These are phyloP conservation scores for Acanthurus lineatus DNA, from an alignment of 2,797 vertebrate genomes.

Conservation along the genomic window DNA sequence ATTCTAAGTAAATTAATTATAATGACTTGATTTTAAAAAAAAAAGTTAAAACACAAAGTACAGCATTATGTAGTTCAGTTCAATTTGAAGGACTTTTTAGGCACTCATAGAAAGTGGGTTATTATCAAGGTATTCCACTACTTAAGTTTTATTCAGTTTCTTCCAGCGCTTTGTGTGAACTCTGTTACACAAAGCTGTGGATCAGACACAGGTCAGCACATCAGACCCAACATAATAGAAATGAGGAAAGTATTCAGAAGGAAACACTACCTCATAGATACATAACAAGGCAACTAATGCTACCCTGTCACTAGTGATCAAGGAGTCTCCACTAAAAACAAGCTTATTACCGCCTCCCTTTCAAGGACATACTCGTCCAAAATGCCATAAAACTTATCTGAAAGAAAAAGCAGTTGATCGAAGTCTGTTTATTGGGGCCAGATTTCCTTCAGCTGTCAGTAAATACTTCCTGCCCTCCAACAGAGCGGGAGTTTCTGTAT, in stretches of 20 bases:
- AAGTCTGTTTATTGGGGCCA: constrained; percentile 70
- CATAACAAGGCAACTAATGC: constrained; percentile 33
- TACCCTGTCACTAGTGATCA: constrained; percentile 1
- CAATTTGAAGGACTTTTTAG: too few species aligned
- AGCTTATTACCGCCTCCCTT: constrained; percentile 10
- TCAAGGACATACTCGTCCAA: constrained; percentile 26
- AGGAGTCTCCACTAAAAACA: constrained; percentile 25
- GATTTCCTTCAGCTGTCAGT: constrained; percentile 63
- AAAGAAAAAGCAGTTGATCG: constrained; percentile 56
- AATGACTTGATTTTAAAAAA: too few species aligned
- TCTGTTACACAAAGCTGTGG: constrained; percentile 55
- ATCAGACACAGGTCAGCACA: constrained; percentile 64
- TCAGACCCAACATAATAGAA: constrained; percentile 53
- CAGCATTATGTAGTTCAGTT: too few species aligned
- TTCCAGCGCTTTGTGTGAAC: too few species aligned
- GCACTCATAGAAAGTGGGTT: too few species aligned
- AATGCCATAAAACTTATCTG: constrained; percentile 52
- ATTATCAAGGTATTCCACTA: too few species aligned
- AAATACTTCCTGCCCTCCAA: constrained; percentile 70
- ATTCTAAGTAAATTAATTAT: too few species aligned
- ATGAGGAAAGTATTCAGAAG: constrained; percentile 35
- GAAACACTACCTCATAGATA: constrained; percentile 37
- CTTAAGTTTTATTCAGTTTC: too few species aligned
- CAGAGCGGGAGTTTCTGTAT: constrained; percentile 71
- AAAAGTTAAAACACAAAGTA: too few species aligned